Conservation (phyloP, 2,888 invertebrate species). For the Ophion ventricosus region DNA sequence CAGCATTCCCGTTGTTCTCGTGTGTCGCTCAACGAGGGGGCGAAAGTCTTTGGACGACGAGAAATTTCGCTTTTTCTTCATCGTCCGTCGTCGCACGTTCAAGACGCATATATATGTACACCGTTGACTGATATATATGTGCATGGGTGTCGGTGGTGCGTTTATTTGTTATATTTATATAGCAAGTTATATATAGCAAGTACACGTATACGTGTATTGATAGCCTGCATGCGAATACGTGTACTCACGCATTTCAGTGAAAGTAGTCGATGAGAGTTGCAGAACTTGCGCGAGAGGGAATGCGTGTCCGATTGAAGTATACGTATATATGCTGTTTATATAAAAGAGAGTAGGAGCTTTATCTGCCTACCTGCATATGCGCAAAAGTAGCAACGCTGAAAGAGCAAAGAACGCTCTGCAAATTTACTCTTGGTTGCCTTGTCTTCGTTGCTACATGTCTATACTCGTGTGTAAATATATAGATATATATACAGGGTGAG, state of each 20-base stretch:
- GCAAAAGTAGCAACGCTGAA: conserved; percentile 45
- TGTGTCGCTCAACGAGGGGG: conserved; percentile 1
- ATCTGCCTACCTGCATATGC: conserved; percentile 27
- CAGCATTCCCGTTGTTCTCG: conserved; percentile 12
- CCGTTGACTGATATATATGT: neutral
- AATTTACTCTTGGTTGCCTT: conserved; percentile 31
- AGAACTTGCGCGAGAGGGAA: conserved; percentile 52
- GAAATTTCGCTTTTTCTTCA: conserved; percentile 63
- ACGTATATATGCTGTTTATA: neutral
- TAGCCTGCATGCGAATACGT: conserved; percentile 40
- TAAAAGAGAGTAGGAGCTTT: conserved; percentile 32
- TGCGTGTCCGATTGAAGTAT: conserved; percentile 48
- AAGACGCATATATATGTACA: neutral
- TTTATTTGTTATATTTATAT: neutral
- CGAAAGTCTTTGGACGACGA: conserved; percentile 49
- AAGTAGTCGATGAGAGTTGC: conserved; percentile 53
- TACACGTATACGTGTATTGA: conserved; percentile 4
- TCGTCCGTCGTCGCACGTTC: conserved; percentile 54
- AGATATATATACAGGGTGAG: conserved; percentile 3
- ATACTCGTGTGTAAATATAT: neutral
- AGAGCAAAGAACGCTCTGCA: conserved; percentile 48
- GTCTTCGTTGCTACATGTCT: too few species aligned
- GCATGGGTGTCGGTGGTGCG: neutral
- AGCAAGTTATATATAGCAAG: neutral
- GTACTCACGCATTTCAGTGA: conserved; percentile 58